Evolutionary conservation across 2,113 vertebrate species (phyloP).

Genomic region (Dicaeum eximium): DNA sequence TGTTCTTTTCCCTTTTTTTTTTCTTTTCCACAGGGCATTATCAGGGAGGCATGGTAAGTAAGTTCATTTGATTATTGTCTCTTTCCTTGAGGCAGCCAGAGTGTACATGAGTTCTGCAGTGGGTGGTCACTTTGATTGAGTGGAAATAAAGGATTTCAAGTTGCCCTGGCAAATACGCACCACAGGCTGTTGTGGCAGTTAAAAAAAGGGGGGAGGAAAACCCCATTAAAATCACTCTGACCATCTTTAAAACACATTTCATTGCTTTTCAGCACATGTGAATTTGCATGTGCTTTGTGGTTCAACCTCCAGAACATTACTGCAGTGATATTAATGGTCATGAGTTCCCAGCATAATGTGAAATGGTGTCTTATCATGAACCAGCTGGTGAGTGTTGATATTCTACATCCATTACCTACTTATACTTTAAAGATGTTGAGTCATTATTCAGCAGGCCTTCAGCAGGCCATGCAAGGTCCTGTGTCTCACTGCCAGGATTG

Average conservation of each 20-base stretch:
- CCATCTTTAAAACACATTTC: conserved; percentile 3
- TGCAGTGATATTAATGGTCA: neutral
- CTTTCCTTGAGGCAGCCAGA: neutral
- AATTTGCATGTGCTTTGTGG: neutral
- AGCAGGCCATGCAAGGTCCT: neutral
- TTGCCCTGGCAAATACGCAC: neutral
- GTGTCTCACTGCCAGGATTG: neutral
- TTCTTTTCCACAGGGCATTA: conserved; percentile 77
- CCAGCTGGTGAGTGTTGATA: neutral
- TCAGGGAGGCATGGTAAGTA: conserved; percentile 95
- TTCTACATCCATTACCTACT: neutral
- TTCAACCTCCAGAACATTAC: neutral
- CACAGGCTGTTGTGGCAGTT: neutral
- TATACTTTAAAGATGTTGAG: neutral
- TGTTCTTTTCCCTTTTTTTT: neutral
- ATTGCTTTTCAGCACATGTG: neutral
- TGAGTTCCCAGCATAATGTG: neutral
- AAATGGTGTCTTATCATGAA: neutral
- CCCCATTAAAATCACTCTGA: neutral
- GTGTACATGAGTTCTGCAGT: neutral
- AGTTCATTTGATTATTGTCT: conserved; percentile 47
- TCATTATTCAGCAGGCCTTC: neutral
- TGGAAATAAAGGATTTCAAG: neutral
- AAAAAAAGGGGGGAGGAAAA: neutral
- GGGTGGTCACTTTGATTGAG: neutral